A percentile compares a stretch with the other conserved stretches of the same genome.
Evolutionary conservation across 2,113 vertebrate genomes (phyloP).

Genomic region (Myotis yumanensis): DNA sequence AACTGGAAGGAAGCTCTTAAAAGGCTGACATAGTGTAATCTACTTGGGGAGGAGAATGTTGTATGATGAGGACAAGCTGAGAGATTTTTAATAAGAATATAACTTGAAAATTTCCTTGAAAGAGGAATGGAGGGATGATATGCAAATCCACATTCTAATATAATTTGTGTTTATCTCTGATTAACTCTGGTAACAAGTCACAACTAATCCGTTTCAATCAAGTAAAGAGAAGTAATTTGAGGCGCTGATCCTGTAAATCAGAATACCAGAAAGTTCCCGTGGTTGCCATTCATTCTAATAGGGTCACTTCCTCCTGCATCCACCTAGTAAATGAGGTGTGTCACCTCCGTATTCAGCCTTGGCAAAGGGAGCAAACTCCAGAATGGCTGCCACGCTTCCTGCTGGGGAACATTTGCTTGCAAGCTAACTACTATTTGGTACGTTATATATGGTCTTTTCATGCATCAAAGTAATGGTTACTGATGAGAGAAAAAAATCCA

Average conservation of each 20-base stretch:
- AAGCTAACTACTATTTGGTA: not conserved
- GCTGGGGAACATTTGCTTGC: not conserved
- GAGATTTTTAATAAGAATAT: not conserved
- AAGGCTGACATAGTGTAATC: not conserved
- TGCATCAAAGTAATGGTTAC: not conserved
- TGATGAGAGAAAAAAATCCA: not conserved
- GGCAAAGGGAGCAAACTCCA: not conserved
- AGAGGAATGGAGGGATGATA: not conserved
- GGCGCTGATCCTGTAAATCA: not conserved
- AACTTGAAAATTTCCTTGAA: not conserved
- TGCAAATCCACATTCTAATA: not conserved
- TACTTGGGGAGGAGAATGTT: not conserved
- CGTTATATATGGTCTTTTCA: not conserved
- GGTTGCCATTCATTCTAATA: conserved; percentile 1
- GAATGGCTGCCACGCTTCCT: not conserved
- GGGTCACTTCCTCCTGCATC: conserved; percentile 10
- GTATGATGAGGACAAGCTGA: not conserved
- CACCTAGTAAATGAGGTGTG: conserved; percentile 1
- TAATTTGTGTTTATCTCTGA: not conserved
- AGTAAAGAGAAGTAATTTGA: not conserved
- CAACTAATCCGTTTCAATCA: not conserved
- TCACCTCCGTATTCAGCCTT: not conserved
- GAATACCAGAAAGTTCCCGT: conserved; percentile 13
- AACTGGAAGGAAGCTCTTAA: not conserved
- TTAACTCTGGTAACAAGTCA: conserved; percentile 16